phyloP scores from a whole-genome alignment of 2,797 vertebrate species.

The Falco rusticolus region DNA sequence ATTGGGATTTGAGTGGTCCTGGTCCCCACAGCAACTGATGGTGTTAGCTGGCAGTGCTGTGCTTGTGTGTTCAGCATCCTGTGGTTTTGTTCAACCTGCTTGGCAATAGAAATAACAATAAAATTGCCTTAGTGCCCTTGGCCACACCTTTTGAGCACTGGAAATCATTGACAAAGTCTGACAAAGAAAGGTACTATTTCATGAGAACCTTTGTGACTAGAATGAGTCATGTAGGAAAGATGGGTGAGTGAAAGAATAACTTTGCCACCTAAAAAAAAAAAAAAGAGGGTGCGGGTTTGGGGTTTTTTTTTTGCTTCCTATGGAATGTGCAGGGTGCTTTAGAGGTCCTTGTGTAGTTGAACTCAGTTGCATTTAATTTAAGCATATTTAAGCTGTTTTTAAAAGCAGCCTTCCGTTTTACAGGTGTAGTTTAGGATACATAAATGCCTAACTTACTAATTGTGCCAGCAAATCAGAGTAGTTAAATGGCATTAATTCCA shows the following conservation, averaged over 20 bases:
- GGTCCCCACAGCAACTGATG: not conserved
- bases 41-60: not conserved
- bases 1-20: not conserved
- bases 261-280: not conserved
- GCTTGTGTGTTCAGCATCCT: not conserved
- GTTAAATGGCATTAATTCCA: conserved; percentile 4
- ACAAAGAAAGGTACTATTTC: not conserved
- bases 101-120: not conserved
- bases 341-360: not conserved
- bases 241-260: not conserved
- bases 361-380: not conserved
- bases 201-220: not conserved
- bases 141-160: not conserved
- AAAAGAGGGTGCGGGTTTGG: too few relatives aligned
- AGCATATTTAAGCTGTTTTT: not conserved
- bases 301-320: not conserved
- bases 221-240: not conserved
- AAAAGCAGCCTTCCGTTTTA: not conserved
- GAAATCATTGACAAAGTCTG: not conserved
- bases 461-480: not conserved
- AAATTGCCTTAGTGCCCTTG: not conserved
- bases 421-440: not conserved
- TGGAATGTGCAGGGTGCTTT: not conserved
- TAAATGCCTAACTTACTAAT: not conserved
- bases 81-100: not conserved